phyloP scores from a whole-genome alignment of 2,797 vertebrate species.

The Pipistrellus pipistrellus region DNA sequence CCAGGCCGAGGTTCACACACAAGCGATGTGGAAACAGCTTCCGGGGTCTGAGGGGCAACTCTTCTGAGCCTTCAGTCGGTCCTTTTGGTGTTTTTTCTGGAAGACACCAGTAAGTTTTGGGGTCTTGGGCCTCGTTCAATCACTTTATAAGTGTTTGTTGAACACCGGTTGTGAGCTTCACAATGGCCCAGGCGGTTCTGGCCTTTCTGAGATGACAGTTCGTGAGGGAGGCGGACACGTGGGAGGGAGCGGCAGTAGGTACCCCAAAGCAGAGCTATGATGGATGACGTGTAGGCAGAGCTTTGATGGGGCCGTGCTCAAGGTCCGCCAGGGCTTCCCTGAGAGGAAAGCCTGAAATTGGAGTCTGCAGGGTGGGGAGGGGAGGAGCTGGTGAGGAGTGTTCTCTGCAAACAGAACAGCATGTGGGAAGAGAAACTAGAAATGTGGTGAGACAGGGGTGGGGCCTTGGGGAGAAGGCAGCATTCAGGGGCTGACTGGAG shows the following conservation, averaged over 20 bases:
- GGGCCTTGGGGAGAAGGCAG: neutral
- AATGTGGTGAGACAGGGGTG: neutral
- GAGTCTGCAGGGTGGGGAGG: neutral
- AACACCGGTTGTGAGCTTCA: neutral
- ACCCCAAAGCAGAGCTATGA: neutral
- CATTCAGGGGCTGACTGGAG: neutral
- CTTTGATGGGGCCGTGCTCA: neutral
- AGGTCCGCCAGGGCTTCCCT: neutral
- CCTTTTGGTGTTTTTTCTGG: neutral
- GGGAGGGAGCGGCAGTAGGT: neutral
- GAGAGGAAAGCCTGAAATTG: neutral
- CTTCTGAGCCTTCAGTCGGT: neutral
- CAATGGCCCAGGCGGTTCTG: neutral
- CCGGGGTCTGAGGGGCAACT: neutral
- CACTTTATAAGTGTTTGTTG: neutral
- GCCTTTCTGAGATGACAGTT: neutral
- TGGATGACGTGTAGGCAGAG: neutral
- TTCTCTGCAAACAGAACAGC: neutral
- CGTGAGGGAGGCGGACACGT: neutral
- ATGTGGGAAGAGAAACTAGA: neutral
- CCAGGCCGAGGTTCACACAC: neutral
- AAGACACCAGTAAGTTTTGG: neutral
- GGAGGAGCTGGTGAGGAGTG: neutral
- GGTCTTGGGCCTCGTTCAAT: neutral
- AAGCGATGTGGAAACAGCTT: neutral